Evolutionary conservation across 1,140 invertebrate species (phyloP), one percentile per base, ranked within the genome.

Genomic region (Ceratosolen fusciceps): DNA sequence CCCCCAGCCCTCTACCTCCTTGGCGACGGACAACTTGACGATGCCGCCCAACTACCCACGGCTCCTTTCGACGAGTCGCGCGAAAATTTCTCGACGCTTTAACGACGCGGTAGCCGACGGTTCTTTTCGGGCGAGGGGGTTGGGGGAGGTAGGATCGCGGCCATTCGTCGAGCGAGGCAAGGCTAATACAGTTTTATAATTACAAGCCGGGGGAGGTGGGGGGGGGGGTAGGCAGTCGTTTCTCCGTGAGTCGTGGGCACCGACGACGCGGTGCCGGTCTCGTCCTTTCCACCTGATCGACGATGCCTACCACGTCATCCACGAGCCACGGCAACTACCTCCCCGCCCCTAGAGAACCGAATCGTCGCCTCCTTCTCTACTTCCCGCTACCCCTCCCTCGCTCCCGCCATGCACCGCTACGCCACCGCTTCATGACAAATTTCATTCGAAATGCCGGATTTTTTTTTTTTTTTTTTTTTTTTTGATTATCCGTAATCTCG

Each of bases 101-200:
- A 70, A 52, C 77, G 70, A n/a, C 29, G 47, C 1, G 74, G 19
- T 2, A 49, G 1, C 19, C 34, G 1, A 47, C 39, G 47, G 31
- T 31, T 9, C 65, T 3, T 9, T 14, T 3, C 16, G 65, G 52
- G 19, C 19, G 0, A 12, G 16, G 16, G 34, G 10, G n/a, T 24
- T 26, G 29, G 2, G 21, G 3, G 29, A 34, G 29, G 29, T 37
- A 9, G 67, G 14, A 19, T 43, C 49, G 0, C 58, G 9, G 26
- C 47, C 4, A 43, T 24, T 8, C 12, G 72, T 83, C 80, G 82
- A 86, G 84, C 84, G 85, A 84, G 85, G 84, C 85, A 86, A 86
- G 86, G 86, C 85, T 87, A 87, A 87, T 86, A 86, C 84, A 87
- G 86, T 87, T 87, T 87, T 86, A 84, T 84, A 87, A 87, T 87